Evolutionary conservation across 2,113 vertebrate species (phyloP), one percentile per base, ranked within the genome.

Genomic region (Sylvilagus bachmani): DNA sequence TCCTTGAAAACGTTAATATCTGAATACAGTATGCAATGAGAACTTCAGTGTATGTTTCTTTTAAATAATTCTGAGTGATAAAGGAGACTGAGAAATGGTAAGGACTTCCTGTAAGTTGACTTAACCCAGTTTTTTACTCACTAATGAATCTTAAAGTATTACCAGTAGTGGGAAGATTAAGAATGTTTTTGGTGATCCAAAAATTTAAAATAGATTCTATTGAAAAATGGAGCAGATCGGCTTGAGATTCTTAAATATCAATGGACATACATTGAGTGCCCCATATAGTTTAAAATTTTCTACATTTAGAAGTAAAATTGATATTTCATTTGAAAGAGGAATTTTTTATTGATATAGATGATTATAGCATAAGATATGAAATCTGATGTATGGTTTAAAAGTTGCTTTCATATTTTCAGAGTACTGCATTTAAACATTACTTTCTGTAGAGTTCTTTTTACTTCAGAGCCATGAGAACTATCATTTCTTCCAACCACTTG

Each of bases 251-350:
- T 70, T 6, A 62, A 84, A 61, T n/a, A 83, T 78, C 53, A n/a
- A 73, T 51, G 91, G 73, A 84, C 80, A 70, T 80, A 2, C 85
- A 36, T 87, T 84, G 44, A 66, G 44, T 70, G 22, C 51, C 13
- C 29, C 70, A 12, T n/a, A 36, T 69, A 62, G 67, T 51, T 95
- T 89, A 89, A 70, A 31, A 27, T 92, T 24, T 53, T 73, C 9
- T 86, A 0, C 80, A 33, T 86, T 67, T 73, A 70, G 51, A 86
- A 89, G 29, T 86, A 11, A 96, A 58, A 3, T 75, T 61, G 78
- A 49, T n/a, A 64, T 96, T 93, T 86, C 92, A 61, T 93, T 88
- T 92, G 67, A 88, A 51, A 80, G 89, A 49, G 14, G 73, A 24
- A 64, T 61, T 82, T 86, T 86, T 49, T 49, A 5, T 25, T 84